phyloP scores from a whole-genome alignment of 2,888 invertebrate species.

The Cheilosia pagana region DNA sequence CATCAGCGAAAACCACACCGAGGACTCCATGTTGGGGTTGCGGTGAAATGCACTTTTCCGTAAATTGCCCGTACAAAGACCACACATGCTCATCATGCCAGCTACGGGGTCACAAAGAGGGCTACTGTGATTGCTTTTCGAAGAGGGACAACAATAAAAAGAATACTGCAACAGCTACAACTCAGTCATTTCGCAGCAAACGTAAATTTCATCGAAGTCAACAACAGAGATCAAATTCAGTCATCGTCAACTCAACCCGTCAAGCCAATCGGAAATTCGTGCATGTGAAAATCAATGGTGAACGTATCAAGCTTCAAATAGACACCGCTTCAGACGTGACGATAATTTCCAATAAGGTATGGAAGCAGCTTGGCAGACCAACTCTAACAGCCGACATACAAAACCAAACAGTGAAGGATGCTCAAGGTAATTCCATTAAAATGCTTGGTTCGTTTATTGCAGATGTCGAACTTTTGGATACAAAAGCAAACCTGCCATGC shows the following conservation, averaged over 20 bases:
- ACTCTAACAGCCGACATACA: neutral
- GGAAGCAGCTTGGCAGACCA: too few relatives aligned
- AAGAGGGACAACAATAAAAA: constrained; percentile 13
- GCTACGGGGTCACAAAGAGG: constrained; percentile 83
- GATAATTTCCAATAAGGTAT: too few relatives aligned
- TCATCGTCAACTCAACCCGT: too few relatives aligned
- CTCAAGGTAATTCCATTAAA: constrained; percentile 10
- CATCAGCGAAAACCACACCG: neutral
- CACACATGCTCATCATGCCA: constrained; percentile 3
- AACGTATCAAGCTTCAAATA: constrained; percentile 33
- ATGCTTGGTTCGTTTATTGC: neutral
- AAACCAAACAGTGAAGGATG: constrained; percentile 10
- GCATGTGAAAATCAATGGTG: constrained; percentile 12
- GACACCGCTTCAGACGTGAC: constrained; percentile 1
- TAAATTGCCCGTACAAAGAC: neutral
- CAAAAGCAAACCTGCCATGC: neutral
- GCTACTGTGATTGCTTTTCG: constrained; percentile 51
- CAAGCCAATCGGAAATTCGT: constrained; percentile 8
- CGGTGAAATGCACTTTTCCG: constrained; percentile 1
- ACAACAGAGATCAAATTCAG: neutral
- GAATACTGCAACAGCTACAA: neutral
- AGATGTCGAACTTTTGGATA: neutral
- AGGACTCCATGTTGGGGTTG: neutral
- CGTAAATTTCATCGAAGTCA: neutral
- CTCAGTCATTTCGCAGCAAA: neutral